Conservation (phyloP, 35 echinoderm and acorn worm species). For the Hemicentrotus pulcherrimus region DNA sequence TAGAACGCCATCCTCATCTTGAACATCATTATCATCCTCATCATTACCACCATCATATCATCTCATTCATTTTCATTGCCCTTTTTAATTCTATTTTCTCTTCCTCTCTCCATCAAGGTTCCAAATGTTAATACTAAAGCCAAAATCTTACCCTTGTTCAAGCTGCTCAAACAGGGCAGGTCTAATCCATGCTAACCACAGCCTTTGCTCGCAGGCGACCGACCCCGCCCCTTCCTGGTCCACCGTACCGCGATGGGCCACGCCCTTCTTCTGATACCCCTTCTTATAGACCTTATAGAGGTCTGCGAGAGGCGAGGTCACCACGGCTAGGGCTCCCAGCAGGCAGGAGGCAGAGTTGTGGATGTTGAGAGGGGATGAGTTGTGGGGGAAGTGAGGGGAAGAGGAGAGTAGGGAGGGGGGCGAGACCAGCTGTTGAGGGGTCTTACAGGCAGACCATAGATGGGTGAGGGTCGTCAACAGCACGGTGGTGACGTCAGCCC, state of each 20-base stretch:
- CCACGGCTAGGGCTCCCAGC: slow-evolving; percentile 64
- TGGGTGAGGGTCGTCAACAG: slow-evolving; percentile 68
- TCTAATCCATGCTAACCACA: slow-evolving; percentile 83
- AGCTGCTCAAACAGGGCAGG: slow-evolving; percentile 74
- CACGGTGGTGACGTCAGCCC: slow-evolving; percentile 81
- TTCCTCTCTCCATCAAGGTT: background rate
- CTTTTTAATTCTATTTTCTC: background rate
- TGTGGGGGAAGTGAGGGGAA: slow-evolving; percentile 52
- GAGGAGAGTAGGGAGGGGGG: slow-evolving; percentile 56
- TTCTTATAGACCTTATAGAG: slow-evolving; percentile 89
- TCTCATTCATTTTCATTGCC: background rate
- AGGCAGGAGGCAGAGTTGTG: slow-evolving; percentile 84
- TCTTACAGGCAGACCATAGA: slow-evolving; percentile 70
- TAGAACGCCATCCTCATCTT: background rate
- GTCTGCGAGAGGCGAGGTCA: slow-evolving; percentile 74
- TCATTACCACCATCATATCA: background rate
- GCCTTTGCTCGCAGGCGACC: background rate
- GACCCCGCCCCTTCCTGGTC: slow-evolving; percentile 6
- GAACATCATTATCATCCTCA: background rate
- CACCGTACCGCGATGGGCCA: background rate
- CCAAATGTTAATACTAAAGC: background rate
- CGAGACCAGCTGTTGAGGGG: slow-evolving; percentile 62
- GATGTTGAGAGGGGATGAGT: slow-evolving; percentile 46
- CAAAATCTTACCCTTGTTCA: slow-evolving; percentile 60
- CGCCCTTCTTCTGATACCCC: slow-evolving; percentile 80